Evolutionary conservation across 1,140 invertebrate genomes (phyloP).

Genomic region (Apocrypta bakeri): DNA sequence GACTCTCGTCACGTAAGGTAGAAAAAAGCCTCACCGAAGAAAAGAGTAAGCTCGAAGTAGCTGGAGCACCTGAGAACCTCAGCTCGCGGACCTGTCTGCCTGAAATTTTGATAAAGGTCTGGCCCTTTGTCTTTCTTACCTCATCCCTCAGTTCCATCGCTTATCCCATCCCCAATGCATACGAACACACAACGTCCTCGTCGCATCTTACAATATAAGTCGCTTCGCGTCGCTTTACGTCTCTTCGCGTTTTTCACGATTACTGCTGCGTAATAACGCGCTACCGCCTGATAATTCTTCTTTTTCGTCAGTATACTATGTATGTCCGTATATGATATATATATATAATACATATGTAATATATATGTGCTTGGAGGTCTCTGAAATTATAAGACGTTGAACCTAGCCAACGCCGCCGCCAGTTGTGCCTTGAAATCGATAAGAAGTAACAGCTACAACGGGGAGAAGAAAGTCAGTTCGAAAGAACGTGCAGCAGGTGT

Average conservation of each 20-base stretch:
- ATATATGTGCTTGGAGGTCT: not conserved
- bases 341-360: not conserved
- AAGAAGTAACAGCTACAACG: not conserved
- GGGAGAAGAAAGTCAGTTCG: not conserved
- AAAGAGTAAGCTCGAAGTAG: not conserved
- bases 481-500: conserved; percentile 5
- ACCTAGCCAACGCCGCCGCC: not conserved
- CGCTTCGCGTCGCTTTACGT: too few species aligned
- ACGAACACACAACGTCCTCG: not conserved
- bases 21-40: not conserved
- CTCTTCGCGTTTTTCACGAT: conserved; percentile 24
- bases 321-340: not conserved
- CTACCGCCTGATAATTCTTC: conserved; percentile 21
- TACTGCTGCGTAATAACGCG: not conserved
- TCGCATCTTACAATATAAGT: not conserved
- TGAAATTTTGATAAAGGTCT: conserved; percentile 39
- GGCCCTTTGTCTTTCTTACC: conserved; percentile 23
- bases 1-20: not conserved
- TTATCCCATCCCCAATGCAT: not conserved
- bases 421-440: conserved; percentile 10
- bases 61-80: not conserved
- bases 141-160: not conserved
- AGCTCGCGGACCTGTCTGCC: not conserved
- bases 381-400: conserved; percentile 39
- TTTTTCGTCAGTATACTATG: not conserved